Conservation (phyloP, 1,140 invertebrate genomes). For the Diabrotica virgifera region DNA sequence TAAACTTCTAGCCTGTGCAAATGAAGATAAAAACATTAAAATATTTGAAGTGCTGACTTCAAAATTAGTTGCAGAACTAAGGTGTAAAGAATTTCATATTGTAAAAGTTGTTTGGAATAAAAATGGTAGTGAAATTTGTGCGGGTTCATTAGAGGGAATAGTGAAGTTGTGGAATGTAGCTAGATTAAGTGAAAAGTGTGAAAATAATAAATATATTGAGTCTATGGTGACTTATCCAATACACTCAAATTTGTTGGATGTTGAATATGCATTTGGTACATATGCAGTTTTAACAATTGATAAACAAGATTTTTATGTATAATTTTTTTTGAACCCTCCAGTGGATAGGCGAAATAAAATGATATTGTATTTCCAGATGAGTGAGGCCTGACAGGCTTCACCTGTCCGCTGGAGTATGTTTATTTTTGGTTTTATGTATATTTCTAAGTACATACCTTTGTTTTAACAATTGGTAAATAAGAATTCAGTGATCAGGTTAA, state of each 20-base stretch:
- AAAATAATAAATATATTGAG: constrained; percentile 25
- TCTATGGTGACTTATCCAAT: constrained; percentile 22
- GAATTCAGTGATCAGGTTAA: too few species aligned
- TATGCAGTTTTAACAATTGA: constrained; percentile 33
- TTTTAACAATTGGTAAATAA: too few species aligned
- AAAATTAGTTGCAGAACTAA: constrained; percentile 58
- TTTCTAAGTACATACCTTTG: too few species aligned
- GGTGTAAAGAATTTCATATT: constrained; percentile 60
- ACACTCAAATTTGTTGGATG: constrained; percentile 30
- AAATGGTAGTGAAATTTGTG: constrained; percentile 60
- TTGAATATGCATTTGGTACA: constrained; percentile 39
- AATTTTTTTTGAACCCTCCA: too few species aligned
- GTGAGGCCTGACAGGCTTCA: too few species aligned
- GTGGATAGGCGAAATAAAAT: too few species aligned
- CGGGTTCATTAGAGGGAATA: constrained; percentile 58
- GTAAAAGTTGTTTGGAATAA: constrained; percentile 61
- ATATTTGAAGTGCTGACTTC: constrained; percentile 70
- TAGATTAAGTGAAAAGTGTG: constrained; percentile 22
- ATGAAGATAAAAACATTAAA: constrained; percentile 62
- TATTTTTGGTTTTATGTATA: too few species aligned
- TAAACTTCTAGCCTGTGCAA: constrained; percentile 65
- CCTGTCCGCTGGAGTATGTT: too few species aligned
- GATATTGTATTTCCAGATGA: too few species aligned
- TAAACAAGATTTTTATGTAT: too few species aligned
- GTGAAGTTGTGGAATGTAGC: constrained; percentile 60